A percentile compares a stretch with the other conserved stretches of the same genome.
Evolutionary conservation across 2,888 invertebrate genomes (phyloP).

Genomic region (Meghimatium bilineatum): DNA sequence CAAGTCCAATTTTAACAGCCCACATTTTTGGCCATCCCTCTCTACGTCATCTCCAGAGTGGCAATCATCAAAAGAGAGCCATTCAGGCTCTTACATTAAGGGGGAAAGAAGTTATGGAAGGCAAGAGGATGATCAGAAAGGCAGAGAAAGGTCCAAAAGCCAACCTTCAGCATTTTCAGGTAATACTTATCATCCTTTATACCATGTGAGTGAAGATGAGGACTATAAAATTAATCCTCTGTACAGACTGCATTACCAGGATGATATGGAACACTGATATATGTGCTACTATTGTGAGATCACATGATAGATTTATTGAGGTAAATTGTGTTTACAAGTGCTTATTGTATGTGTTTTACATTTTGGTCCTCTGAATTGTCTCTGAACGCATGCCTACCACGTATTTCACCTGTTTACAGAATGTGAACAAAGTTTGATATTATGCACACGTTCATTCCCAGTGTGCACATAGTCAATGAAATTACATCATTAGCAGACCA

Average conservation of each 20-base stretch:
- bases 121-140: slow-evolving; percentile 5
- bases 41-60: not conserved
- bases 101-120: slow-evolving; percentile 14
- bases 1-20: slow-evolving; percentile 15
- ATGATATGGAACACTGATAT: slow-evolving; percentile 21
- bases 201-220: not conserved
- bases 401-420: no score
- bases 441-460: no score
- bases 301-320: not conserved
- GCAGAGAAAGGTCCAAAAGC: slow-evolving; percentile 39
- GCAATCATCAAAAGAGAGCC: not conserved
- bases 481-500: no score
- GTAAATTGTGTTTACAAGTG: not conserved
- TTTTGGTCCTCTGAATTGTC: no score
- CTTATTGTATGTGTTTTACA: not conserved
- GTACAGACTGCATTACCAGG: slow-evolving; percentile 17
- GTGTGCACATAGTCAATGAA: no score
- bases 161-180: slow-evolving; percentile 34
- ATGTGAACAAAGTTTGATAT: no score
- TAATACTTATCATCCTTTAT: slow-evolving; percentile 2
- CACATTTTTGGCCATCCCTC: slow-evolving; percentile 30
- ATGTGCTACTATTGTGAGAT: not conserved
- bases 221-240: slow-evolving; percentile 20
- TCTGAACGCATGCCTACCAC: no score
- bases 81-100: slow-evolving; percentile 8